phyloP scores from a whole-genome alignment of 2,113 vertebrate genomes.

The Penelope pileata region DNA sequence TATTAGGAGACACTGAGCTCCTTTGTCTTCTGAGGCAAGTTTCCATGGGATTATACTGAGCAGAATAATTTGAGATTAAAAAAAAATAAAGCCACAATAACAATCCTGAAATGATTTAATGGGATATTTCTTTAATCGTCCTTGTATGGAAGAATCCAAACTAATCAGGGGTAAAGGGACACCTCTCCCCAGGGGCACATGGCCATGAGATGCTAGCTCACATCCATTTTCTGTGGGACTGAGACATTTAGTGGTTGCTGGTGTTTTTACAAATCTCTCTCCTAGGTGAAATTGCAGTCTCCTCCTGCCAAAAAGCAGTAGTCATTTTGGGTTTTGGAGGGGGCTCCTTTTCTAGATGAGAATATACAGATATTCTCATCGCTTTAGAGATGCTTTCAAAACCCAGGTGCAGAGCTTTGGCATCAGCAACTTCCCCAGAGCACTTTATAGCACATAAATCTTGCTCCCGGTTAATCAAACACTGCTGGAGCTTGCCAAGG shows the following conservation, averaged over 20 bases:
- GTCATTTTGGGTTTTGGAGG: constrained; percentile 3
- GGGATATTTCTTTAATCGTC: constrained; percentile 13
- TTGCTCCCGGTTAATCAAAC: constrained; percentile 55
- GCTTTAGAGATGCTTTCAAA: constrained; percentile 48
- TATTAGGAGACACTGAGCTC: neutral
- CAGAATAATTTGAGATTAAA: constrained; percentile 28
- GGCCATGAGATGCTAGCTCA: neutral
- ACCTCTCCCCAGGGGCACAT: neutral
- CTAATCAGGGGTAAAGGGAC: neutral
- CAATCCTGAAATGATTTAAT: neutral
- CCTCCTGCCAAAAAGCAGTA: constrained; percentile 51
- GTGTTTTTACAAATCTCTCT: constrained; percentile 16
- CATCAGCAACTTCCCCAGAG: constrained; percentile 50
- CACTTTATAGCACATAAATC: constrained; percentile 58
- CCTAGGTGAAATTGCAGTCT: neutral
- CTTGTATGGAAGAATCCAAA: neutral
- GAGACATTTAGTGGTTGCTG: neutral
- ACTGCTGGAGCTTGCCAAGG: neutral
- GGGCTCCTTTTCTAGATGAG: constrained; percentile 24
- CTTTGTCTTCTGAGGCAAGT: constrained; percentile 4
- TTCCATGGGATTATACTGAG: neutral
- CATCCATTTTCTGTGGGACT: neutral
- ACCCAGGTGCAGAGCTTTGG: constrained; percentile 68
- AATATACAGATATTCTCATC: constrained; percentile 36
- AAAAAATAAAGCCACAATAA: neutral